Base-by-base conservation (phyloP, 2,113 vertebrate species). In the Rattus rattus region DNA sequence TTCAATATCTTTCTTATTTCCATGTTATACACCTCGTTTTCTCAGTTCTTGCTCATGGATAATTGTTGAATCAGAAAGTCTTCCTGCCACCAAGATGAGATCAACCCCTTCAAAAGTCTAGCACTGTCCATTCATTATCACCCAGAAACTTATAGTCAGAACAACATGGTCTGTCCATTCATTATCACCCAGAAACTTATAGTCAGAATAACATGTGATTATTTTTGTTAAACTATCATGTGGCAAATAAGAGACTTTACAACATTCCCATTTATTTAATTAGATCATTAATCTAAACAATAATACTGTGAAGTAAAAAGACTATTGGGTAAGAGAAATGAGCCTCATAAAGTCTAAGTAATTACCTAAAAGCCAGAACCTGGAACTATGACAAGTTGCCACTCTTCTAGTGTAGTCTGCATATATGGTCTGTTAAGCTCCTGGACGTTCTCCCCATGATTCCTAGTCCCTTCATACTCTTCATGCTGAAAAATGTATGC, bases 131-230 rank as follows among this genome's bases (percentile, higher is more conserved):
- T 93, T 92, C 73, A 39, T 80, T 91, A 76, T 81, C 17, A 92
- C 2, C 16, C 85, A 11, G 77, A 86, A 75, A 89, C 80, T 81
- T 72, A 52, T 93, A 86, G n/a, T 92, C 89, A 95, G n/a, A 92
- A 59, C 95, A 95, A 59, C 36, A 56, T 73, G 33, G 43, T n/a
- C n/a, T n/a, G n/a, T n/a, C n/a, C n/a, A n/a, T n/a, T n/a, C n/a
- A n/a, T n/a, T n/a, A n/a, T n/a, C n/a, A n/a, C n/a, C n/a, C 85
- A 11, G 77, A 86, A 75, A 89, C 80, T 81, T 72, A 52, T 93
- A 86, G n/a, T 92, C 89, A 95, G n/a, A 92, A 56, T 96, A 95
- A 59, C 36, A 56, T 73, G 33, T 91, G n/a, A 59, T 91, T 90
- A n/a, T 94, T 54, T 94, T 76, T 84, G n/a, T 43, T 81, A 95